Evolutionary conservation across 2,888 invertebrate genomes (phyloP), one percentile per base, ranked within the genome.

Genomic region (Willowsia nigromaculata): DNA sequence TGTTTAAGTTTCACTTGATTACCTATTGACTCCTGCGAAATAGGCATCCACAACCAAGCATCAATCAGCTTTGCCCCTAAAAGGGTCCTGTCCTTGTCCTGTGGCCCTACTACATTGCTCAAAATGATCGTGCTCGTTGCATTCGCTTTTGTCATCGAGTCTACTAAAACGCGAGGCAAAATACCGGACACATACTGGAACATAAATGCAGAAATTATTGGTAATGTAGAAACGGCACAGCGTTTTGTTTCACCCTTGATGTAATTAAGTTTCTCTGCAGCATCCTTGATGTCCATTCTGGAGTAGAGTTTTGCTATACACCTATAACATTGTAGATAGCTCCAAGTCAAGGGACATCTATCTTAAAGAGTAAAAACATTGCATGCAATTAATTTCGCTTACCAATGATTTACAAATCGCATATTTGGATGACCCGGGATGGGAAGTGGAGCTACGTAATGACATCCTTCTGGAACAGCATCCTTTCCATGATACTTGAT

Each of bases 1-100:
- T 59, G n/a, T 53, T 4, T 11, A 7, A 59, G 22, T 27, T 18
- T 9, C 7, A 68, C 15, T 68, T 33, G 15, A 27, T 4, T 56
- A 40, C 84, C 74, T 0, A 27, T 6, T n/a, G 56, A 18, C 15
- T 84, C 40, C 22, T 56, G 37, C 6, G 47, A 56, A 43, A 84
- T 71, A 3, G 84, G 84, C 56, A 84, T 30, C 84, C 84, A 84
- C n/a, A 84, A 84, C 6, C 53, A 22, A 15, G 74, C 27, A n/a
- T 74, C 37, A 1, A 13, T 7, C 9, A 74, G 22, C 1, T 47
- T 25, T 5, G 25, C 13, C 1, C 59, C 74, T 3, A 18, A 53
- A 22, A 84, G 18, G 1, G 27, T 25, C 15, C n/a, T 71, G 1
- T 13, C 22, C 22, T 11, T 22, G 13, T 22, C 33, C 3, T 22